Evolutionary conservation across 2,113 vertebrate genomes (phyloP), one percentile per base, ranked within the genome.

Genomic region (Macquaria ambigua): DNA sequence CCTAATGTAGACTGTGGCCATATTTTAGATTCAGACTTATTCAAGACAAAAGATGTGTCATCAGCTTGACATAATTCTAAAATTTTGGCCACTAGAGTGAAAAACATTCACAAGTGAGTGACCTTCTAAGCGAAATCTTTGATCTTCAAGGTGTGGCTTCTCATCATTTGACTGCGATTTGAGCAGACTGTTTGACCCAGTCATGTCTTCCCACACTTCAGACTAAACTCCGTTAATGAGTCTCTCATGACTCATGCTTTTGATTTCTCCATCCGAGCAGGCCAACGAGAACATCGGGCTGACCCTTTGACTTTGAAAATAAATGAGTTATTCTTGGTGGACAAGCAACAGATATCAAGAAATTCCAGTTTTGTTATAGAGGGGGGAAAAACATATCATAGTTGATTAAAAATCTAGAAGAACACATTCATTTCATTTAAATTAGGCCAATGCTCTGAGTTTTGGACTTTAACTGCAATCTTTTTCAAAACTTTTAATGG

Each of bases 141-240:
- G 1, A 3, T 72, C 52, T 79, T 66, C 3, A 52, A 84, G 63
- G 70, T 74, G 73, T 59, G 28, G n/a, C 71, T 77, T 80, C 55
- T 79, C 41, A 66, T 83, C 34, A 37, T 80, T 68, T 87, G 84
- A 87, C 25, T 68, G 55, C 71, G 63, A 88, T 88, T n/a, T 28
- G 69, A 89, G 31, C 67, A 48, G 87, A 90, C 83, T 61, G 63
- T 81, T 86, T 74, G 77, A 86, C 77, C 71, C 69, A 50, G 79
- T 81, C 59, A 74, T 46, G 72, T 87, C 83, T 62, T 75, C 83
- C 69, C 76, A 76, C 87, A 48, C 75, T 68, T 90, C 78, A 83
- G 71, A 81, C 84, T 79, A 82, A 87, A 87, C 76, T 80, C 59
- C 50, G 82, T 73, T 91, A 91, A 91, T 87, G 82, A 92, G 88